These are phyloP conservation scores for Donacobius atricapilla DNA, from an alignment of 2,113 vertebrate genomes.

Conservation along the genomic window DNA sequence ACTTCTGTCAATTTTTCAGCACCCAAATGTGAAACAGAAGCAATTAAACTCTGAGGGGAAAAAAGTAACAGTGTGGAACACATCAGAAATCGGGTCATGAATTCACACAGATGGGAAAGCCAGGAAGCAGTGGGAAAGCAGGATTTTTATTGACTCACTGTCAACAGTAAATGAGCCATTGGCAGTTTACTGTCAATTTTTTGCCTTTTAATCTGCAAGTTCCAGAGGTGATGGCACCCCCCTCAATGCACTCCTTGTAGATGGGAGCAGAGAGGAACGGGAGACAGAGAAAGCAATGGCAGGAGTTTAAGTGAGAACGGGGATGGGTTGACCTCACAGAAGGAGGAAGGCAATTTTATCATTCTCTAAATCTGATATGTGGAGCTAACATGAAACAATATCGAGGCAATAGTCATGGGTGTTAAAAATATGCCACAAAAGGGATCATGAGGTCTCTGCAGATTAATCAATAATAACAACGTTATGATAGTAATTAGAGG, in stretches of 20 bases:
- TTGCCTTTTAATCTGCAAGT: conserved; percentile 61
- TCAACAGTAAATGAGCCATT: conserved; percentile 70
- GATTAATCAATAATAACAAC: conserved; percentile 1
- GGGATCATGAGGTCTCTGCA: background rate
- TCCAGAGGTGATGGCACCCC: conserved; percentile 39
- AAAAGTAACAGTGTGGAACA: conserved; percentile 71
- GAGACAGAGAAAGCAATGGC: background rate
- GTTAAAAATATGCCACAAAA: background rate
- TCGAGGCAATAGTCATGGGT: background rate
- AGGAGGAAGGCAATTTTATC: background rate
- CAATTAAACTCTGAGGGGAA: conserved; percentile 71
- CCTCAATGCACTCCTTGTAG: background rate
- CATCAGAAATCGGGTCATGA: conserved; percentile 72
- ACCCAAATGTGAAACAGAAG: conserved; percentile 71
- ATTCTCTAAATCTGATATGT: background rate
- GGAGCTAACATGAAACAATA: conserved; percentile 18
- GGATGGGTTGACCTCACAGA: background rate
- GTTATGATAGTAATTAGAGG: background rate
- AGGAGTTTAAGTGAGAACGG: background rate
- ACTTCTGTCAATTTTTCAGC: conserved; percentile 72
- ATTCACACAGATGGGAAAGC: conserved; percentile 71
- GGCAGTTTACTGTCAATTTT: conserved; percentile 62
- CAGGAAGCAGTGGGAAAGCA: conserved; percentile 65
- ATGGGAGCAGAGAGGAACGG: background rate
- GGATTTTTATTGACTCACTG: conserved; percentile 66